These are phyloP conservation scores for Mamestra configurata DNA, from an alignment of 1,140 invertebrate species.

Conservation along the genomic window DNA sequence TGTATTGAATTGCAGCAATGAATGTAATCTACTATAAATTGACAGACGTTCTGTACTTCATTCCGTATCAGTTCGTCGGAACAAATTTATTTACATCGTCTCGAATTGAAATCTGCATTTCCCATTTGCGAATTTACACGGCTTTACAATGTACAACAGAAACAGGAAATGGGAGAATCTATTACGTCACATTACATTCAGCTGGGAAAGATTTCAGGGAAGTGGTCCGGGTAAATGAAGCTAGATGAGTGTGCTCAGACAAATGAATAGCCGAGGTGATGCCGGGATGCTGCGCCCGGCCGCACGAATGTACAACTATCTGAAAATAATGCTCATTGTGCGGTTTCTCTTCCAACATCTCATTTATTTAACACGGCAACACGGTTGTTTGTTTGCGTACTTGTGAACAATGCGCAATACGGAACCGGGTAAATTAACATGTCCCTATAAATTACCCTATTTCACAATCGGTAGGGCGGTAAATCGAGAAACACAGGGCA, in stretches of 20 bases:
- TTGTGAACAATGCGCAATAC: constrained; percentile 13
- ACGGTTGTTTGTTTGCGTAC: background rate
- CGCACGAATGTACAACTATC: constrained; percentile 15
- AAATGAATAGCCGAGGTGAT: constrained; percentile 45
- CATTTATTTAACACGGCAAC: constrained; percentile 25
- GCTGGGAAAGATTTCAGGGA: constrained; percentile 31
- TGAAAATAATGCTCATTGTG: constrained; percentile 32
- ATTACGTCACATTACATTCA: constrained; percentile 12
- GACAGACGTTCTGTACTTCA: too few species aligned
- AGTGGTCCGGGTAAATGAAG: constrained; percentile 43
- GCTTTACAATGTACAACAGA: background rate
- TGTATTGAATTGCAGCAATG: background rate
- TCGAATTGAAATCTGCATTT: constrained; percentile 6
- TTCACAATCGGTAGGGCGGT: constrained; percentile 17
- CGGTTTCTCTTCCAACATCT: constrained; percentile 11
- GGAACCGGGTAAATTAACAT: constrained; percentile 20
- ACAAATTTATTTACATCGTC: background rate
- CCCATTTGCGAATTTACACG: constrained; percentile 3
- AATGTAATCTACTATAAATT: background rate
- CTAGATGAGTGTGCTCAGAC: constrained; percentile 53
- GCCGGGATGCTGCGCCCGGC: background rate
- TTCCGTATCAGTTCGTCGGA: too few species aligned
- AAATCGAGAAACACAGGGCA: constrained; percentile 26
- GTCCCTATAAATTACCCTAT: constrained; percentile 24
- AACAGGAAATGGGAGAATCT: background rate